Evolutionary conservation across 2,888 invertebrate species (phyloP).

Genomic region (Phorcus lineatus): DNA sequence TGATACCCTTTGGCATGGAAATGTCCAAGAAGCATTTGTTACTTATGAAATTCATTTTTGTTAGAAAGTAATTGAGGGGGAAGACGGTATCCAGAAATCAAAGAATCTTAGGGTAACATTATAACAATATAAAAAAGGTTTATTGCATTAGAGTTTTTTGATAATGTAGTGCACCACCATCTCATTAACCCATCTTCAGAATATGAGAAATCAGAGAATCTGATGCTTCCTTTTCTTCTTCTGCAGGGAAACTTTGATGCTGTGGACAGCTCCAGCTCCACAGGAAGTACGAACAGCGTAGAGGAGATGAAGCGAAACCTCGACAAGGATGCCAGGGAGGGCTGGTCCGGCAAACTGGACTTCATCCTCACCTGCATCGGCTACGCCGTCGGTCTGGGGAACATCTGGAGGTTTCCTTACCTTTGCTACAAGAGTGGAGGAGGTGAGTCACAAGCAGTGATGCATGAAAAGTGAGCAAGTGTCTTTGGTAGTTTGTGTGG

Average conservation of each 20-base stretch:
- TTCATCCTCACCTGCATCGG: constrained; percentile 64
- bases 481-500: too few relatives aligned
- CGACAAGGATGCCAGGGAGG: constrained; percentile 45
- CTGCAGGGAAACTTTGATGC: constrained; percentile 25
- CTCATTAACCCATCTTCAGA: too few relatives aligned
- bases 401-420: constrained; percentile 64
- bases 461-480: too few relatives aligned
- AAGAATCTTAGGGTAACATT: too few relatives aligned
- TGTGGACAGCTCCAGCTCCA: constrained; percentile 32
- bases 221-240: neutral
- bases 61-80: too few relatives aligned
- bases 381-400: constrained; percentile 60
- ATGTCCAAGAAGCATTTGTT: too few relatives aligned
- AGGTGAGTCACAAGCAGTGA: constrained; percentile 40
- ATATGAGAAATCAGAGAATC: neutral
- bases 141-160: too few relatives aligned
- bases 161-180: too few relatives aligned
- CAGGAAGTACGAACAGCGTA: constrained; percentile 39
- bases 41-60: too few relatives aligned
- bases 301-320: constrained; percentile 28
- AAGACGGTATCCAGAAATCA: too few relatives aligned
- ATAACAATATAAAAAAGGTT: too few relatives aligned
- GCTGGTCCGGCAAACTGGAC: constrained; percentile 59
- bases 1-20: too few relatives aligned
- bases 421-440: constrained; percentile 62